Conservation (phyloP, 2,888 invertebrate species). For the Lasius platythorax region DNA sequence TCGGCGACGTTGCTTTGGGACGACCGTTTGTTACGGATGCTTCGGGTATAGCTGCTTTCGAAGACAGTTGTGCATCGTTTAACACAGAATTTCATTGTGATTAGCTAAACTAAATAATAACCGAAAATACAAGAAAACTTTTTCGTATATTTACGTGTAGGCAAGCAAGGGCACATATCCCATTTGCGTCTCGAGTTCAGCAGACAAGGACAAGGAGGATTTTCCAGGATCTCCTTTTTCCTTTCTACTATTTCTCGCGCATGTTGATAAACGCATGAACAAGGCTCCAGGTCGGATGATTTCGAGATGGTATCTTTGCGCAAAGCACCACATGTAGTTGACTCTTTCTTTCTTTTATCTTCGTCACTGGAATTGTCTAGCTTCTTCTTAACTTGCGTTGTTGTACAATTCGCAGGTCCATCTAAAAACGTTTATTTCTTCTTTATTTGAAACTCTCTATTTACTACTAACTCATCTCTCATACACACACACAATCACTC, state of each 20-base stretch:
- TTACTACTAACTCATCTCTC: not conserved
- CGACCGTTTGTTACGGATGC: slow-evolving; percentile 65
- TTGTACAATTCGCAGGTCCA: slow-evolving; percentile 49
- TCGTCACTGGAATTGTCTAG: slow-evolving; percentile 52
- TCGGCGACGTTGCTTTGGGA: slow-evolving; percentile 66
- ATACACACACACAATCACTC: slow-evolving; percentile 5
- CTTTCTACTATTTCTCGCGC: slow-evolving; percentile 78
- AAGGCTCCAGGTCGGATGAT: slow-evolving; percentile 72
- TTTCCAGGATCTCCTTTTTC: slow-evolving; percentile 76
- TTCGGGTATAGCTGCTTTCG: slow-evolving; percentile 63
- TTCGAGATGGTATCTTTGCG: slow-evolving; percentile 64
- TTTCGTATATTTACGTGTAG: slow-evolving; percentile 68
- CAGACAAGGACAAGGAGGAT: slow-evolving; percentile 82
- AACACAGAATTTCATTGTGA: slow-evolving; percentile 3
- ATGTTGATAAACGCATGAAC: slow-evolving; percentile 80
- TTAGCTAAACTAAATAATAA: not conserved
- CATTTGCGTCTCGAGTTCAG: slow-evolving; percentile 78
- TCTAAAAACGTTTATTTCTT: slow-evolving; percentile 50
- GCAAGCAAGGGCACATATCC: slow-evolving; percentile 79
- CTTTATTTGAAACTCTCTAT: not conserved
- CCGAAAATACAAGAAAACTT: not conserved
- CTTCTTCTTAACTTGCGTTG: slow-evolving; percentile 61
- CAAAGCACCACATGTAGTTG: not conserved
- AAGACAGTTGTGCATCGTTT: slow-evolving; percentile 15
- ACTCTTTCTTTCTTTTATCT: slow-evolving; percentile 31